These are phyloP conservation scores for Drosophila arawakana DNA, from an alignment of 1,140 invertebrate genomes.

Conservation along the genomic window DNA sequence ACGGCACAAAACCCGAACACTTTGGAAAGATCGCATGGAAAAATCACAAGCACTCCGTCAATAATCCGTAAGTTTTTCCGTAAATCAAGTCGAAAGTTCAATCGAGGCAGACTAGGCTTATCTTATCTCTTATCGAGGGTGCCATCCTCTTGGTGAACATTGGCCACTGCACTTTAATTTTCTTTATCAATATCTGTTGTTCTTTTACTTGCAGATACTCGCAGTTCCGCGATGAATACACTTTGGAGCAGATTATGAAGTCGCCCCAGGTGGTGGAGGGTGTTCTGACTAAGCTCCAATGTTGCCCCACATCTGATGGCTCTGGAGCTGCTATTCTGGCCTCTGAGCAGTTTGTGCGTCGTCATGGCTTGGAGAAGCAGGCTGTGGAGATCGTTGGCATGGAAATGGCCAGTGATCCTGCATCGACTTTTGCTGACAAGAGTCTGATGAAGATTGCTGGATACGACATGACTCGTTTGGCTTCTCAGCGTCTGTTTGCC, in stretches of 20 bases:
- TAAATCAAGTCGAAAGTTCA: constrained; percentile 29
- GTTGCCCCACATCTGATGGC: constrained; percentile 98
- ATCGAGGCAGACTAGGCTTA: constrained; percentile 1
- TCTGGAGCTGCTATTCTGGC: constrained; percentile 95
- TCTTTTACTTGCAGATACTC: constrained; percentile 88
- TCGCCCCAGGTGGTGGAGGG: constrained; percentile 95
- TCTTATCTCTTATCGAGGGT: constrained; percentile 41
- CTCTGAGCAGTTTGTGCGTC: constrained; percentile 95
- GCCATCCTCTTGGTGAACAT: constrained; percentile 62
- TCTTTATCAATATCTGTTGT: constrained; percentile 1
- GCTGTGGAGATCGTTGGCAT: constrained; percentile 98
- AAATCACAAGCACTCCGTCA: constrained; percentile 98
- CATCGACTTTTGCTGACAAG: constrained; percentile 90
- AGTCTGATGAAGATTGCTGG: constrained; percentile 97
- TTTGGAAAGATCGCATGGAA: constrained; percentile 99
- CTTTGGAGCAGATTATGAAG: constrained; percentile 93
- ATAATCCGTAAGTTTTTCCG: constrained; percentile 92
- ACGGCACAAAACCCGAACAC: constrained; percentile 96
- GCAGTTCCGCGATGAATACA: constrained; percentile 96
- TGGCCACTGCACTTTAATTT: neutral
- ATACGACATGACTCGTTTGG: constrained; percentile 97
- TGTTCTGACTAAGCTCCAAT: constrained; percentile 97
- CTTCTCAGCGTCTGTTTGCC: constrained; percentile 92
- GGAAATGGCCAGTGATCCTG: constrained; percentile 97
- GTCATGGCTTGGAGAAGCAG: constrained; percentile 91